These are phyloP conservation scores for Ctenopoma multispine DNA, from an alignment of 2,797 vertebrate species.

Conservation along the genomic window DNA sequence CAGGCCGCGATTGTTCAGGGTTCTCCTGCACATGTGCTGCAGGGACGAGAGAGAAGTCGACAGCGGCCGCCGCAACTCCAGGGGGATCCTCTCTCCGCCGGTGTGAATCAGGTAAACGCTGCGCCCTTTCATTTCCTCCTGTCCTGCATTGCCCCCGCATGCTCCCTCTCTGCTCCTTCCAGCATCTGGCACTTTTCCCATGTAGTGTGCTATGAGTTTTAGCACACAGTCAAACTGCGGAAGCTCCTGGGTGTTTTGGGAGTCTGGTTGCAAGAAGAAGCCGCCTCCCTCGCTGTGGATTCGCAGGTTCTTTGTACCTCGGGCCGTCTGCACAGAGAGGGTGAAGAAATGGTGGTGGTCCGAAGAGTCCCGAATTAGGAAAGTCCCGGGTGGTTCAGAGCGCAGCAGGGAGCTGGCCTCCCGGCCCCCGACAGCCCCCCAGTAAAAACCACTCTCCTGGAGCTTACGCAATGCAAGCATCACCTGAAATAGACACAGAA, in stretches of 20 bases:
- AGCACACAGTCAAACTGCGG: constrained; percentile 96
- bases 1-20: constrained; percentile 89
- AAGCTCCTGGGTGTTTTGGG: constrained; percentile 89
- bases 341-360: constrained; percentile 98
- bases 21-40: constrained; percentile 96
- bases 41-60: constrained; percentile 91
- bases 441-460: constrained; percentile 98
- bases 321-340: constrained; percentile 93
- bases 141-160: constrained; percentile 51
- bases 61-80: constrained; percentile 92
- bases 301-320: constrained; percentile 96
- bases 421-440: constrained; percentile 92
- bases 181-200: constrained; percentile 79
- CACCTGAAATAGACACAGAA: constrained; percentile 74
- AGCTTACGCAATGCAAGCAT: constrained; percentile 93
- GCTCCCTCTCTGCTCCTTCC: constrained; percentile 55
- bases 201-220: constrained; percentile 96
- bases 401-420: constrained; percentile 93
- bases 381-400: constrained; percentile 91
- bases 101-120: constrained; percentile 94
- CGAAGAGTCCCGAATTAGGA: constrained; percentile 96
- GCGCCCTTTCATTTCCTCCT: constrained; percentile 71
- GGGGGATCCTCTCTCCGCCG: constrained; percentile 91
- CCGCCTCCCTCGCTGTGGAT: constrained; percentile 94
- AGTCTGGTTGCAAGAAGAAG: constrained; percentile 94